Percentiles rank a stretch among this genome's conserved stretches.
These are phyloP conservation scores for Schrankia costaestrigalis DNA, from an alignment of 2,888 invertebrate genomes.

Conservation along the genomic window DNA sequence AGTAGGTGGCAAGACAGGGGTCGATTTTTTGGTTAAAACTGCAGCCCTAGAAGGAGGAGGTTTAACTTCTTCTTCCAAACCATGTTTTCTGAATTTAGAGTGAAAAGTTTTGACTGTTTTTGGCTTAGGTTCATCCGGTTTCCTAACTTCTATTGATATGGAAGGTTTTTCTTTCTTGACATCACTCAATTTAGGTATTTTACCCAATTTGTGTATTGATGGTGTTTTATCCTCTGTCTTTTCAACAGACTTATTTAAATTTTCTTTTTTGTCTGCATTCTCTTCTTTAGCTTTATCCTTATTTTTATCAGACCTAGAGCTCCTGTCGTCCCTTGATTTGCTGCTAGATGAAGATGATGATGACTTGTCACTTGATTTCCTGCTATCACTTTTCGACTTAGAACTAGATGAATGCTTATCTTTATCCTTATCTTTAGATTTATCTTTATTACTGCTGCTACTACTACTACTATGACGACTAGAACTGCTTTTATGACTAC, in stretches of 20 bases:
- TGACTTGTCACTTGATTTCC: conserved; percentile 51
- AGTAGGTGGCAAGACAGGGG: conserved; percentile 68
- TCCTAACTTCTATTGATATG: conserved; percentile 90
- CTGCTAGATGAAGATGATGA: conserved; percentile 56
- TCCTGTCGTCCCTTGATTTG: conserved; percentile 58
- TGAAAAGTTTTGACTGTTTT: conserved; percentile 96
- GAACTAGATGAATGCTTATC: conserved; percentile 55
- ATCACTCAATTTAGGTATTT: conserved; percentile 87
- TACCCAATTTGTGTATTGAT: conserved; percentile 86
- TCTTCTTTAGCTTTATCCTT: conserved; percentile 50
- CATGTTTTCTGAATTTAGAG: conserved; percentile 95
- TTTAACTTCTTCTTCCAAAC: conserved; percentile 91
- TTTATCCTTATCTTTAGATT: conserved; percentile 34
- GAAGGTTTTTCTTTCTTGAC: conserved; percentile 85
- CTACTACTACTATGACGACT: conserved; percentile 63
- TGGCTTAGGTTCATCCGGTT: conserved; percentile 86
- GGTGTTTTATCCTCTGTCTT: conserved; percentile 85
- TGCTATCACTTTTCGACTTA: conserved; percentile 65
- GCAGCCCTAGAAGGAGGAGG: conserved; percentile 90
- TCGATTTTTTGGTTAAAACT: conserved; percentile 79
- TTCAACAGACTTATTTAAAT: conserved; percentile 65
- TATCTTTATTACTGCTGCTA: conserved; percentile 67
- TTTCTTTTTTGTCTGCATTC: conserved; percentile 41
- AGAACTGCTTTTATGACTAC: conserved; percentile 55
- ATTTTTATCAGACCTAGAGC: conserved; percentile 43